A percentile compares a stretch with the other conserved stretches of the same genome.
Evolutionary conservation across 2,113 vertebrate genomes (phyloP).

Genomic region (Scartelaos histophorus): DNA sequence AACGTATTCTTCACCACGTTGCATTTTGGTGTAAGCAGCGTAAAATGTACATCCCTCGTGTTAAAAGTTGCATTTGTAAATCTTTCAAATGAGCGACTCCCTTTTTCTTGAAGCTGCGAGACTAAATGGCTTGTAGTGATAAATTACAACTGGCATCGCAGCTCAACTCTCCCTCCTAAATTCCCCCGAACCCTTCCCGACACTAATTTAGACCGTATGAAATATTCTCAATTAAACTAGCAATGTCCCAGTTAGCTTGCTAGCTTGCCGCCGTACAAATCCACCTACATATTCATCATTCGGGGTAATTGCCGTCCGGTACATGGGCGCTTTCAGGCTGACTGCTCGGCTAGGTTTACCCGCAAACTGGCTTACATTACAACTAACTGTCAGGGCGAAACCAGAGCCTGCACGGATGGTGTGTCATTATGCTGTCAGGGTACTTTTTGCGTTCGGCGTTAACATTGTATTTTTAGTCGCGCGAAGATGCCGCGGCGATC

Average conservation of each 20-base stretch:
- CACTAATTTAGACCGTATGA: conserved; percentile 27
- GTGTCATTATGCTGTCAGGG: conserved; percentile 22
- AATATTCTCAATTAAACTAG: conserved; percentile 34
- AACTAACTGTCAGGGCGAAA: conserved; percentile 42
- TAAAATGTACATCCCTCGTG: too few relatives aligned
- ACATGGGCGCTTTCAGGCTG: conserved; percentile 18
- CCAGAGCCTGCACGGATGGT: conserved; percentile 21
- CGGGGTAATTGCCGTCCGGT: conserved; percentile 31
- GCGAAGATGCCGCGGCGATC: conserved; percentile 30
- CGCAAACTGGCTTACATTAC: conserved; percentile 42
- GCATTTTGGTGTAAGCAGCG: too few relatives aligned
- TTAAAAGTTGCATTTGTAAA: not conserved
- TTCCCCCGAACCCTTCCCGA: conserved; percentile 31
- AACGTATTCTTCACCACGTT: too few relatives aligned
- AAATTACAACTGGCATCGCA: conserved; percentile 33
- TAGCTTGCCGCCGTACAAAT: conserved; percentile 9
- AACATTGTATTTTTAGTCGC: conserved; percentile 46
- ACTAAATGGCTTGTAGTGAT: conserved; percentile 27
- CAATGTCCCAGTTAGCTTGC: conserved; percentile 20
- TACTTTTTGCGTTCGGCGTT: conserved; percentile 2
- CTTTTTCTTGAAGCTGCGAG: conserved; percentile 28
- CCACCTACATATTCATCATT: conserved; percentile 42
- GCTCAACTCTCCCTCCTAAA: conserved; percentile 25
- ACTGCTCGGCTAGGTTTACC: conserved; percentile 30
- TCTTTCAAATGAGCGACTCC: not conserved